Evolutionary conservation across 2,113 vertebrate species (phyloP), one percentile per base, ranked within the genome.

Genomic region (Anhinga rufa): DNA sequence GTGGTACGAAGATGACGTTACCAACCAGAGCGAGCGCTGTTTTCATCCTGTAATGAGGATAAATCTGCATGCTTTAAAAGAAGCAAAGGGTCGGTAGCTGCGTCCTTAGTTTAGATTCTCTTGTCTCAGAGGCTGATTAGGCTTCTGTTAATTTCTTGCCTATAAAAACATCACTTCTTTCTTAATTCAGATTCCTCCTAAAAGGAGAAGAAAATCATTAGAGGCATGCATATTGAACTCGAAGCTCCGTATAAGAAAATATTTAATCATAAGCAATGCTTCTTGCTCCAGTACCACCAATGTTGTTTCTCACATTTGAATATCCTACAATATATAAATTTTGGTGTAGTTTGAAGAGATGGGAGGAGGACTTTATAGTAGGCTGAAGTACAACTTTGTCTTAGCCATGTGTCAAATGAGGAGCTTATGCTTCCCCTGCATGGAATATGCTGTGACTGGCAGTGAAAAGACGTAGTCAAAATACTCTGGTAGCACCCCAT

Each of bases 61-160:
- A 92, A 94, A 93, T 86, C 81, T n/a, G 0, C 4, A 1, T 20
- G 52, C 64, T 88, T 85, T 90, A 38, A 19, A 74, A 60, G 85
- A 58, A 86, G 44, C 66, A 66, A 15, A 80, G 71, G 82, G 64
- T 82, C 8, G 2, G 26, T 66, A 44, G 54, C 62, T 58, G 31
- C 66, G 31, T 61, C 66, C 62, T 81, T 69, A 29, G n/a, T 88
- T 91, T 75, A 54, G 48, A 40, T 82, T 88, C 65, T 83, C 26
- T 9, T 66, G 44, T 78, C 55, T 94, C 62, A 31, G 16, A 40
- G 38, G 55, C 55, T 68, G 86, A 71, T 92, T 15, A 78, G 76
- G 60, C 76, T 83, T 64, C 76, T 62, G 34, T 88, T 97, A 89
- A 72, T 96, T 94, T 62, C 74, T 82, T 48, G 74, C 69, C 74